Base-by-base conservation (phyloP, 2,888 invertebrate species). In the Muschampia plurimacula region DNA sequence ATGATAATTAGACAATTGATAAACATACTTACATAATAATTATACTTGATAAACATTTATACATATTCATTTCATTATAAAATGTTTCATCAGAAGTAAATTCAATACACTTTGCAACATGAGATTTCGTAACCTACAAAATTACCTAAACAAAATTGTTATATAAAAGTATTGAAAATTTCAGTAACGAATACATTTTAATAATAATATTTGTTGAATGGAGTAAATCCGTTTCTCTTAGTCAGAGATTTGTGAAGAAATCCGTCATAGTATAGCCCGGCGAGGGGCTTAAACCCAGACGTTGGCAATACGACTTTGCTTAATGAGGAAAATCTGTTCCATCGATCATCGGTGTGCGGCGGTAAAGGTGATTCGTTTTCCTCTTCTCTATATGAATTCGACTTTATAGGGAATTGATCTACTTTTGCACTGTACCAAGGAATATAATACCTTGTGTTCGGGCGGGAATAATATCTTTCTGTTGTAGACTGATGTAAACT, bases 241-340 rank as follows among this genome's bases (percentile, higher is more conserved):
- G 73, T 67, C 69, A 90, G 75, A 73, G 88, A 85, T 76, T 80
- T 89, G 79, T 91, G 88, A 68, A 93, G 84, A 86, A 84, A 93
- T 70, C 93, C 92, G 77, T 93, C 92, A 77, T 92, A 93, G 83
- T 94, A 93, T 76, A 93, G 88, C 63, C 93, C 93, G 36, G 93
- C 89, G 65, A 93, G 84, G 76, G 93, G 92, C 80, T 81, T 89
- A 77, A 94, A 94, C 77, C 86, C 86, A 79, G 78, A 82, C 49
- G 84, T 77, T 68, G 78, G 80, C 68, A 78, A 75, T 66, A 66
- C 66, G 78, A 79, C 81, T 78, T 83, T 79, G 75, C 78, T 81
- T 73, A 79, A 77, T 78, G 84, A 81, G 78, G 83, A 80, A 81
- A 89, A 87, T 76, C 81, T 82, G 73, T 79, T 81, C 91, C 91